Base-by-base conservation (phyloP, 2,797 vertebrate species). In the Diceros bicornis region DNA sequence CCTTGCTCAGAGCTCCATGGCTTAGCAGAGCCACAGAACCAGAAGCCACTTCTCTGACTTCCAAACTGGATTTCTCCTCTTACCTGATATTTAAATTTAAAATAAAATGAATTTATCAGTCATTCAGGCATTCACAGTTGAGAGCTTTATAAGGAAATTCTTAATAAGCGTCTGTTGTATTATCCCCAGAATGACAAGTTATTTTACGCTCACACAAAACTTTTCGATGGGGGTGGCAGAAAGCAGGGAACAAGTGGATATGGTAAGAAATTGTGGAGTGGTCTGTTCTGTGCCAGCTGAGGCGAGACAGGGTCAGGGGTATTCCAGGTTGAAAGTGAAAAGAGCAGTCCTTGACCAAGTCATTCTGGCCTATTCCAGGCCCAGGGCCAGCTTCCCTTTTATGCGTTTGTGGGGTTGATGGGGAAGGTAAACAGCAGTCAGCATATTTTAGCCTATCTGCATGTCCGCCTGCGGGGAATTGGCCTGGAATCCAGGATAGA, bases 91-190 rank as follows among this genome's bases (percentile, higher is more conserved):
- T 92, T 86, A 84, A 78, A 77, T 61, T 79, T 44, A 62, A 87
- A 96, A 69, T 64, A 75, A 93, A 88, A 52, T 52, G 14, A 68
- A 44, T 50, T 84, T 83, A 57, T 52, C 78, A 89, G 29, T 85
- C 47, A 88, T 71, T 92, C 85, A 92, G 55, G n/a, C 74, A 41
- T 84, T 95, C 72, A 77, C 14, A 41, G 14, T n/a, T 61, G 8
- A 96, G n/a, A 79, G 37, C 11, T 82, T 83, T 94, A 66, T 37
- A 50, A 97, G 77, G 34, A 94, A 72, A 34, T 92, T 83, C 71
- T 83, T 61, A 64, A 55, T n/a, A 71, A 81, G 41, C 55, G 90
- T 17, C n/a, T 87, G 96, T 66, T 64, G 9, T 88, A 81, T 91
- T 81, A 34, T 83, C 4, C 50, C 29, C 10, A 14, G 52, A 69